Evolutionary conservation across 2,797 vertebrate species (phyloP).

Genomic region (Nothura maculosa): DNA sequence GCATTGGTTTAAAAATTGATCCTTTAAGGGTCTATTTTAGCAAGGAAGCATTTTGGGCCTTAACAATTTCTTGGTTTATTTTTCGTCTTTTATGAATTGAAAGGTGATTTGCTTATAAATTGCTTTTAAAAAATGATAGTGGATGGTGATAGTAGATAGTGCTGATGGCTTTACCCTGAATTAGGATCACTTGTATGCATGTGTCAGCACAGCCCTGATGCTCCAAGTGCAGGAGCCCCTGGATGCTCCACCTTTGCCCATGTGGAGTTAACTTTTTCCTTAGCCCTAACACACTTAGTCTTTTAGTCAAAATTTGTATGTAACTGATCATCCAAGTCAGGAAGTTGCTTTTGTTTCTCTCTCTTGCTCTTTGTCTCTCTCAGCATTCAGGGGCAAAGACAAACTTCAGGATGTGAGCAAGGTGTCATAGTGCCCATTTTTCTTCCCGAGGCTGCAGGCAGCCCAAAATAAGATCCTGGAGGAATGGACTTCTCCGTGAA

Average conservation of each 20-base stretch:
- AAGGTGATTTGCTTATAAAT: background rate
- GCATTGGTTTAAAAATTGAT: background rate
- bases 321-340: background rate
- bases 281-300: background rate
- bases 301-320: background rate
- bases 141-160: no score
- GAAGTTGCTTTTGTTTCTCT: background rate
- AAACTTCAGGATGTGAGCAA: background rate
- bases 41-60: background rate
- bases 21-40: background rate
- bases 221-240: background rate
- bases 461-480: constrained; percentile 53
- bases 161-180: background rate
- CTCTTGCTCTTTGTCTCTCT: background rate
- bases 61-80: background rate
- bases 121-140: accelerated
- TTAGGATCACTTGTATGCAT: background rate
- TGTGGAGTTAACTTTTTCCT: background rate
- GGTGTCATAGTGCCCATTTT: constrained; percentile 49
- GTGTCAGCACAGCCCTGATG: background rate
- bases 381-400: background rate
- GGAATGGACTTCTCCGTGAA: constrained; percentile 52
- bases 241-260: background rate
- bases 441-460: constrained; percentile 48
- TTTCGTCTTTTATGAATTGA: background rate